Evolutionary conservation across 2,113 vertebrate genomes (phyloP).

Genomic region (Pseudonaja textilis): DNA sequence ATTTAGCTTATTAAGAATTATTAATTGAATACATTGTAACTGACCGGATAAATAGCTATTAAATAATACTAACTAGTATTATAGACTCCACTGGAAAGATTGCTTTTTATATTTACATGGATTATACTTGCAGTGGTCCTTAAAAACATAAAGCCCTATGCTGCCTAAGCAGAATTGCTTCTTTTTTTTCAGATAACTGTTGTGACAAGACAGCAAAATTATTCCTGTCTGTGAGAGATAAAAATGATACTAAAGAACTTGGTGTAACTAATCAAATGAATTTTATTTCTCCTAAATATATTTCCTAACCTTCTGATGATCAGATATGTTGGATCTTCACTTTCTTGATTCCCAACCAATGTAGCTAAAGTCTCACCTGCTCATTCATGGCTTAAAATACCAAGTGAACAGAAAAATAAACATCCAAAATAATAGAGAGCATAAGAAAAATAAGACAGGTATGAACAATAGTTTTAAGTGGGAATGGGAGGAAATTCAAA

Average conservation of each 20-base stretch:
- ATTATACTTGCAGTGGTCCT: not conserved
- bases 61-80: not conserved
- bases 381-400: not conserved
- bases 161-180: not conserved
- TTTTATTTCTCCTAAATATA: not conserved
- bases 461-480: not conserved
- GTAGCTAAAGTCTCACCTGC: not conserved
- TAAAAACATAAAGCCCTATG: not conserved
- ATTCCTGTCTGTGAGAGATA: not conserved
- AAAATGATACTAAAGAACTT: not conserved
- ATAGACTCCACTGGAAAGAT: not conserved
- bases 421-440: not conserved
- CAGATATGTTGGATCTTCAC: not conserved
- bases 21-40: not conserved
- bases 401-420: not conserved
- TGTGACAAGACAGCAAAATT: not conserved
- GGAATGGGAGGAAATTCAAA: not conserved
- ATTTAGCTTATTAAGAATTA: not conserved
- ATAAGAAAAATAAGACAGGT: not conserved
- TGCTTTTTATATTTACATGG: not conserved
- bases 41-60: not conserved
- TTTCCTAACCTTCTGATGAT: not conserved
- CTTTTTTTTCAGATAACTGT: not conserved
- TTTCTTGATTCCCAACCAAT: not conserved
- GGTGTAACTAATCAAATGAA: not conserved